These are phyloP conservation scores for Pissodes strobi DNA, from an alignment of 1,140 invertebrate genomes.

Conservation along the genomic window DNA sequence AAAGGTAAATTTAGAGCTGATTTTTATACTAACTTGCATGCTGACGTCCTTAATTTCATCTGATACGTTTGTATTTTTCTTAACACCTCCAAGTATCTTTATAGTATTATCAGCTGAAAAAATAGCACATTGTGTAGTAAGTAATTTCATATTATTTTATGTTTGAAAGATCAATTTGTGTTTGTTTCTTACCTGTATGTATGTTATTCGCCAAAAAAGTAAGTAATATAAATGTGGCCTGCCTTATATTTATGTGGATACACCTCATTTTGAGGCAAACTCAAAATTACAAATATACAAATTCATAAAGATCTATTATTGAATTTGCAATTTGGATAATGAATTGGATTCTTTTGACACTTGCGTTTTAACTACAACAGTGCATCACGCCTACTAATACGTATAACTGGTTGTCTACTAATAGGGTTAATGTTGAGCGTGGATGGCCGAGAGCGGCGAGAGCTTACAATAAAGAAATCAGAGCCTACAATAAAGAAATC, in stretches of 20 bases:
- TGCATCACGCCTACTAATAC: no score
- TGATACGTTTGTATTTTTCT: constrained; percentile 30
- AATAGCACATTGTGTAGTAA: constrained; percentile 1
- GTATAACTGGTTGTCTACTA: no score
- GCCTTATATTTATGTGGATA: constrained; percentile 57
- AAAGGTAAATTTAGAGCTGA: not conserved
- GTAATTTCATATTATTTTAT: no score
- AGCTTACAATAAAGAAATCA: no score
- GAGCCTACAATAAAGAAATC: no score
- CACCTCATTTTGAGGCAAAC: constrained; percentile 54
- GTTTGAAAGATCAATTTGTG: constrained; percentile 12
- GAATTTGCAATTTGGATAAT: no score
- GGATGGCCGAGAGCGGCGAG: no score
- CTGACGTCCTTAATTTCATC: constrained; percentile 42
- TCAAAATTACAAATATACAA: no score
- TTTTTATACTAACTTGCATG: constrained; percentile 39
- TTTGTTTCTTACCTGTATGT: constrained; percentile 53
- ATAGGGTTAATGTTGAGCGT: no score
- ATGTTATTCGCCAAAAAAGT: constrained; percentile 56
- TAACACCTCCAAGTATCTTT: constrained; percentile 10
- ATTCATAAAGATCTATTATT: no score
- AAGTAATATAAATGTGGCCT: constrained; percentile 55
- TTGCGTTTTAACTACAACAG: no score
- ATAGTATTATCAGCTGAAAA: constrained; percentile 47
- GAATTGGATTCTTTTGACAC: no score